Evolutionary conservation across 2,888 invertebrate genomes (phyloP), one percentile per base, ranked within the genome.

Genomic region (Pegoplata infirma): DNA sequence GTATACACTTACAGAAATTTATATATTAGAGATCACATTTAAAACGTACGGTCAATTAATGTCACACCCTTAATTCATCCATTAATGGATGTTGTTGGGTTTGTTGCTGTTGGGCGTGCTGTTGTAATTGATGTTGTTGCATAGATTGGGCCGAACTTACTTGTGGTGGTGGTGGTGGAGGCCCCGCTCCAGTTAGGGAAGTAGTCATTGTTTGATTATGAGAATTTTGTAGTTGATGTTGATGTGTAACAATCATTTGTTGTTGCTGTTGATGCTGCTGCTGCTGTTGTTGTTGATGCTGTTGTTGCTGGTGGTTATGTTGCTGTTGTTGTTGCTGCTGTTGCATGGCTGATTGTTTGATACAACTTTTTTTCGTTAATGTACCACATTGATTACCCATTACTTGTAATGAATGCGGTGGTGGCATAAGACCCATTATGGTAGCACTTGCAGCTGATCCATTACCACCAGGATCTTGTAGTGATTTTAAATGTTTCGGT

Each of bases 31-130:
- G 88, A 88, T 88, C 88, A 86, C 88, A 89, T 84, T 88, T 89
- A 84, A 88, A 88, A 87, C 88, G 88, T 86, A 88, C 88, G 84
- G 88, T 88, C 84, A 88, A 88, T 88, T 90, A 90, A 88, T 93
- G 95, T 95, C 95, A 96, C 94, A 96, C 95, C 76, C 95, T 90
- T 90, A 95, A 86, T 90, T 95, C 95, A 90, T 96, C 95, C 94
- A 95, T 95, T 82, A 87, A 78, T 16, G 87, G 82, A 93, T 90
- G 85, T 88, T 90, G 89, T 88, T 91, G 89, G 87, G 90, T 81
- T 69, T 85, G 82, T 85, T 88, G 87, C 78, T 89, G 88, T 79
- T 84, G 84, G 7, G 84, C 83, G 49, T 86, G 84, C 12, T 85
- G 83, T 19, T 84, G 83, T 85, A 84, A 84, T 21, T 83, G 85